Percentiles rank a stretch among this genome's conserved stretches.
These are phyloP conservation scores for Cotesia vestalis DNA, from an alignment of 1,140 invertebrate genomes.

Conservation along the genomic window DNA sequence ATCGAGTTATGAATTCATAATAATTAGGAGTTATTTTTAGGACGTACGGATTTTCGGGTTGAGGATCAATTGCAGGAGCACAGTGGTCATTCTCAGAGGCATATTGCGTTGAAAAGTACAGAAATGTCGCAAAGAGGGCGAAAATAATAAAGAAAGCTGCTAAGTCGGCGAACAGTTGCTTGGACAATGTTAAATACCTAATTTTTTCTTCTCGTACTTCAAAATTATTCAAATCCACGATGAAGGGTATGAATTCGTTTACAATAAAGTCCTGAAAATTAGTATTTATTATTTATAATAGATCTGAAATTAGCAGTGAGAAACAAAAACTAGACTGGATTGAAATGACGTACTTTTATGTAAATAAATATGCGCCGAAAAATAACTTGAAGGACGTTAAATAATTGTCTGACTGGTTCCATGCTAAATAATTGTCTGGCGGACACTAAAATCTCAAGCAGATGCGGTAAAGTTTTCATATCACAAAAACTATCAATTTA, in stretches of 20 bases:
- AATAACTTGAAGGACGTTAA: conserved; percentile 44
- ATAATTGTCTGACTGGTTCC: conserved; percentile 45
- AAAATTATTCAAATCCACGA: conserved; percentile 15
- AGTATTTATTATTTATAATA: neutral
- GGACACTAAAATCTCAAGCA: neutral
- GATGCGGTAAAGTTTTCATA: conserved; percentile 12
- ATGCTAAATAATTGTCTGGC: conserved; percentile 35
- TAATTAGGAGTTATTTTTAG: neutral
- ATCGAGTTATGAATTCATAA: neutral
- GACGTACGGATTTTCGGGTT: conserved; percentile 29
- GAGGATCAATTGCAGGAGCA: conserved; percentile 16
- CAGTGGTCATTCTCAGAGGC: conserved; percentile 32
- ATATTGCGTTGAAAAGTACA: conserved; percentile 41
- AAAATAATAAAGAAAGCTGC: conserved; percentile 37
- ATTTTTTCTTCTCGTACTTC: conserved; percentile 23
- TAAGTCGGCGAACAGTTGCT: conserved; percentile 39
- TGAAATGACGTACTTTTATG: conserved; percentile 45
- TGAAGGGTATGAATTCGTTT: conserved; percentile 42
- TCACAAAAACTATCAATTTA: neutral
- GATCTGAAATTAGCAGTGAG: conserved; percentile 1
- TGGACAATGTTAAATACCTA: conserved; percentile 19
- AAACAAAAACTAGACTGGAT: neutral
- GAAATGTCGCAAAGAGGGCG: conserved; percentile 28
- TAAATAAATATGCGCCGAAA: conserved; percentile 45
- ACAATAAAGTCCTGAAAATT: conserved; percentile 43